A percentile compares a stretch with the other conserved stretches of the same genome.
These are phyloP conservation scores for Agrotis segetum DNA, from an alignment of 2,888 invertebrate genomes.

Conservation along the genomic window DNA sequence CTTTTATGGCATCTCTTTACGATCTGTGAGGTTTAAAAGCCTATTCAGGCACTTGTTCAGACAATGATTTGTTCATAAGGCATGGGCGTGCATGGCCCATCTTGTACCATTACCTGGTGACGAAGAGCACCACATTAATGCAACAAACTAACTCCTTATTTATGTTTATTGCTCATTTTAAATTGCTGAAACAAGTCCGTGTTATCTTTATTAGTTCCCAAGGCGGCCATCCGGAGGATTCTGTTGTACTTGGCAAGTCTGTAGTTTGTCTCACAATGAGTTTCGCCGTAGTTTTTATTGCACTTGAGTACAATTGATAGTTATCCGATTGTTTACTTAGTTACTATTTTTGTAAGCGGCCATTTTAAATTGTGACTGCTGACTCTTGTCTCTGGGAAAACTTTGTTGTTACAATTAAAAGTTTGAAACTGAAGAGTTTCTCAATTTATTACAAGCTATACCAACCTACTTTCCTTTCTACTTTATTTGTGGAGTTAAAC, in stretches of 20 bases:
- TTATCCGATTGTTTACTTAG: conserved; percentile 48
- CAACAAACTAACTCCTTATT: conserved; percentile 66
- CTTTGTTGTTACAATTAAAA: conserved; percentile 17
- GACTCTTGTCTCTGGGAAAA: conserved; percentile 10
- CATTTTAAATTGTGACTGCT: conserved; percentile 10
- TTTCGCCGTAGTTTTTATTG: conserved; percentile 54
- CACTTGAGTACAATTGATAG: conserved; percentile 52
- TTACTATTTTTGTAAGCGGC: conserved; percentile 25
- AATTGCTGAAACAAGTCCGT: conserved; percentile 65
- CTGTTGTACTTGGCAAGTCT: conserved; percentile 54
- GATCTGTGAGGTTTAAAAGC: not conserved
- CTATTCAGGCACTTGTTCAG: not conserved
- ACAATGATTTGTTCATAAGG: not conserved
- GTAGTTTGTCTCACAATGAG: conserved; percentile 52
- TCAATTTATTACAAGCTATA: conserved; percentile 6
- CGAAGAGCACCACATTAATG: conserved; percentile 48
- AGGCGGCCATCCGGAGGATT: conserved; percentile 58
- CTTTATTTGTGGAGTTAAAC: not conserved
- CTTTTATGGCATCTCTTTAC: conserved; percentile 1
- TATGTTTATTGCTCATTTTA: conserved; percentile 72
- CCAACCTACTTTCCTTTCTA: not conserved
- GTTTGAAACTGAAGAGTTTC: conserved; percentile 7
- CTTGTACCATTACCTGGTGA: conserved; percentile 46
- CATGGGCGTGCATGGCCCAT: not conserved
- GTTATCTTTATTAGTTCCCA: conserved; percentile 67